phyloP scores from a whole-genome alignment of 2,888 invertebrate genomes.

The Geophilus truncorum region DNA sequence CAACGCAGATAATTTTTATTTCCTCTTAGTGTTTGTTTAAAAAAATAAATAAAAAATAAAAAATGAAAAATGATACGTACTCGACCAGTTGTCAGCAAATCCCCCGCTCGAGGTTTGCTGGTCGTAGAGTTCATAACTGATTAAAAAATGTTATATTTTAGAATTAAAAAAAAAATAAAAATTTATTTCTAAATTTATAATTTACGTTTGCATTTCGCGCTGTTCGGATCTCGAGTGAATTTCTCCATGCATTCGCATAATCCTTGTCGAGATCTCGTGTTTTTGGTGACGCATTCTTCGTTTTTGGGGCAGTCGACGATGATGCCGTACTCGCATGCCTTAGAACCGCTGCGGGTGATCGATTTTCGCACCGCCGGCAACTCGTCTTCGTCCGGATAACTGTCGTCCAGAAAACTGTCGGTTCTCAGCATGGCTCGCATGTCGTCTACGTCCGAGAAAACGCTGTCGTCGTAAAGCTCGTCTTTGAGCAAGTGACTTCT shows the following conservation, averaged over 20 bases:
- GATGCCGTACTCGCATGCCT: constrained; percentile 57
- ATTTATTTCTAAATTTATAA: not conserved
- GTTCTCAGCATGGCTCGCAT: not conserved
- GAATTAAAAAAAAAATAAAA: not conserved
- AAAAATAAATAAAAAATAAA: too few species aligned
- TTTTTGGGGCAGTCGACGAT: constrained; percentile 60
- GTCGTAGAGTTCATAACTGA: not conserved
- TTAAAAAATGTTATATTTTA: not conserved
- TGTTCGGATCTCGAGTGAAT: constrained; percentile 53
- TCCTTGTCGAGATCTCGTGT: constrained; percentile 59
- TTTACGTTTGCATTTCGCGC: constrained; percentile 40
- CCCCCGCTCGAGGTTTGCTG: too few species aligned
- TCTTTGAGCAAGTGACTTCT: not conserved
- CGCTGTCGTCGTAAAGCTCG: not conserved
- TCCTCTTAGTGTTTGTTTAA: not conserved
- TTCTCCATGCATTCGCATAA: constrained; percentile 67
- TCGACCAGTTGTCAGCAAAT: too few species aligned
- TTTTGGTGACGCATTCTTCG: constrained; percentile 62
- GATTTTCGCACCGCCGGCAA: not conserved
- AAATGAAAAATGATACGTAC: too few species aligned
- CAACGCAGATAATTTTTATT: not conserved
- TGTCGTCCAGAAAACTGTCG: not conserved
- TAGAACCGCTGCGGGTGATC: not conserved
- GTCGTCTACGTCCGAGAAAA: not conserved
- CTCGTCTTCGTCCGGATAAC: not conserved